phyloP scores from a whole-genome alignment of 1,140 invertebrate genomes.

The Apis florea region DNA sequence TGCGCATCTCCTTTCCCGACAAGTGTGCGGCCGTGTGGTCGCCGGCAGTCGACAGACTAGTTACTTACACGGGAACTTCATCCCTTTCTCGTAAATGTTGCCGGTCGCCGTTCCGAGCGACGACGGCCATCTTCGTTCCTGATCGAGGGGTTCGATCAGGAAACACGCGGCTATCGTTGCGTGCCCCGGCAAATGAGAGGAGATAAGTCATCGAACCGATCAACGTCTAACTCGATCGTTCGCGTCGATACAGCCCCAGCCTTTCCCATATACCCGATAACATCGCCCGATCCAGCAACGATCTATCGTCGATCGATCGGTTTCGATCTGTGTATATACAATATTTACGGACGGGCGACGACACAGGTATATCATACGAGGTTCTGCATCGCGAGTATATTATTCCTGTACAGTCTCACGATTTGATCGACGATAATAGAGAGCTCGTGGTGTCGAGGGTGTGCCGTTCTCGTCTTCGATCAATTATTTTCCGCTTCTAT shows the following conservation, averaged over 20 bases:
- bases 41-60: slow-evolving; percentile 58
- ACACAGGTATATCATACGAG: background rate
- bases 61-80: slow-evolving; percentile 67
- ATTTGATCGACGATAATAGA: slow-evolving; percentile 30
- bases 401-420: background rate
- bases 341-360: background rate
- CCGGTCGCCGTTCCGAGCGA: background rate
- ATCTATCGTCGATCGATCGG: slow-evolving; percentile 29
- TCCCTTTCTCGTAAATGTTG: slow-evolving; percentile 66
- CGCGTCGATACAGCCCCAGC: slow-evolving; percentile 25
- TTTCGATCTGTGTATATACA: background rate
- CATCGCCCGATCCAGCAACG: slow-evolving; percentile 43
- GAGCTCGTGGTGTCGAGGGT: slow-evolving; percentile 1
- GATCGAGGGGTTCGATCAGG: slow-evolving; percentile 48
- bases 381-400: background rate
- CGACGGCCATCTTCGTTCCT: slow-evolving; percentile 33
- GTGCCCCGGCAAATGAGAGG: slow-evolving; percentile 29
- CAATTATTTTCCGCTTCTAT: background rate
- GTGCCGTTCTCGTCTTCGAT: slow-evolving; percentile 2
- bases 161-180: slow-evolving; percentile 42
- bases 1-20: slow-evolving; percentile 78
- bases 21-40: slow-evolving; percentile 71
- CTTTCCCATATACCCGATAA: slow-evolving; percentile 28
- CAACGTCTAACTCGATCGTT: slow-evolving; percentile 25
- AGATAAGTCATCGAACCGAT: slow-evolving; percentile 61